Percentiles rank a stretch among this genome's conserved stretches.
Evolutionary conservation across 2,113 vertebrate species (phyloP).

Genomic region (Lasiurus borealis): DNA sequence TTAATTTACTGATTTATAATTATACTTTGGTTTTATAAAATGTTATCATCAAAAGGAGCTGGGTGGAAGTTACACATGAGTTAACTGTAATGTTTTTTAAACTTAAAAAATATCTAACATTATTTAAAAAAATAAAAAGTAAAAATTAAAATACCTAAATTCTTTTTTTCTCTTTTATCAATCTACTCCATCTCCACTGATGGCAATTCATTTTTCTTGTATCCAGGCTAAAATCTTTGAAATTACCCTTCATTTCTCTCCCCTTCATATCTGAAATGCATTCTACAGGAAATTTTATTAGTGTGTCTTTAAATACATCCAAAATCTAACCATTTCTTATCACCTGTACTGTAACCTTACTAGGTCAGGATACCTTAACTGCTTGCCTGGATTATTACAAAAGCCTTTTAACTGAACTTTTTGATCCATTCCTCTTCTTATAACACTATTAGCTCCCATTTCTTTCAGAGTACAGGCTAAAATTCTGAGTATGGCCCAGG

Average conservation of each 20-base stretch:
- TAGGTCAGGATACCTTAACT: background rate
- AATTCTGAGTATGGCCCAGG: background rate
- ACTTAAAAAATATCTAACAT: slow-evolving; percentile 16
- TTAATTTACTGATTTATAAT: background rate
- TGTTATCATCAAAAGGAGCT: background rate
- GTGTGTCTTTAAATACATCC: background rate
- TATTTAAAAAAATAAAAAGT: background rate
- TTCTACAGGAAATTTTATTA: background rate
- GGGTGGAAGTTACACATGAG: background rate
- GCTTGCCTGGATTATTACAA: background rate
- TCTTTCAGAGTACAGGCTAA: background rate
- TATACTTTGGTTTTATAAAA: background rate
- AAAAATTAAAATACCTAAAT: background rate
- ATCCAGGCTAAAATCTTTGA: background rate
- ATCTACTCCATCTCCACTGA: background rate
- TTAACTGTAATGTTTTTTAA: slow-evolving; percentile 4
- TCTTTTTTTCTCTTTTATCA: background rate
- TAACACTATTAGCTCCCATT: background rate
- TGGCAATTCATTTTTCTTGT: slow-evolving; percentile 8
- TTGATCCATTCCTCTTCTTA: background rate
- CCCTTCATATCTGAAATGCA: background rate
- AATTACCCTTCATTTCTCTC: background rate
- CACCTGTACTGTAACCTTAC: background rate
- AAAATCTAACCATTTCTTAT: background rate
- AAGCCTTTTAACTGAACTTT: background rate